Evolutionary conservation across 2,797 vertebrate genomes (phyloP).

Genomic region (Pseudocheirus occidentalis): DNA sequence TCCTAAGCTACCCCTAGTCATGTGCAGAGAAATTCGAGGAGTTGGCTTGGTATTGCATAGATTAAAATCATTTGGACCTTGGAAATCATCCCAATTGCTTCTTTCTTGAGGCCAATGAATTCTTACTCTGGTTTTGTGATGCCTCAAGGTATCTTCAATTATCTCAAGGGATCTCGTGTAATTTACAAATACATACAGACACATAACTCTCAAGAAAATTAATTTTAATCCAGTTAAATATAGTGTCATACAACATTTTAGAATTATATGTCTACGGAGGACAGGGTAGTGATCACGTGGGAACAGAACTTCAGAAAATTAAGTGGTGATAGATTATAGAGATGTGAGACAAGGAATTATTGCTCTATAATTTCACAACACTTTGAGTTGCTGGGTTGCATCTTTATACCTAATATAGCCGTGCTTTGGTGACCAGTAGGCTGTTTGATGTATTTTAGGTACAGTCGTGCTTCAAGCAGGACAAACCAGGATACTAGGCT

Average conservation of each 20-base stretch:
- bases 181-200: not conserved
- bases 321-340: not conserved
- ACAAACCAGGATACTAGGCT: not conserved
- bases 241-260: not conserved
- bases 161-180: not conserved
- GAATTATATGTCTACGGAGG: not conserved
- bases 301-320: not conserved
- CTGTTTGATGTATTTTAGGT: not conserved
- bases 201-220: not conserved
- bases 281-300: not conserved
- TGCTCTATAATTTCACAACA: not conserved
- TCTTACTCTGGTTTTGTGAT: not conserved
- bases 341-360: not conserved
- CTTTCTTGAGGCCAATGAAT: not conserved
- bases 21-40: not conserved
- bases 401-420: not conserved
- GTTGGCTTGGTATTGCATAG: not conserved
- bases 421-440: not conserved
- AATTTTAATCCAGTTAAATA: not conserved
- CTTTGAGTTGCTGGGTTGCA: not conserved
- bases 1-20: not conserved
- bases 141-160: not conserved
- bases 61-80: slow-evolving; percentile 1
- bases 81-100: not conserved
- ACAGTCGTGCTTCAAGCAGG: not conserved